Conservation (phyloP, 2,113 vertebrate genomes). For the Xiphophorus maculatus region DNA sequence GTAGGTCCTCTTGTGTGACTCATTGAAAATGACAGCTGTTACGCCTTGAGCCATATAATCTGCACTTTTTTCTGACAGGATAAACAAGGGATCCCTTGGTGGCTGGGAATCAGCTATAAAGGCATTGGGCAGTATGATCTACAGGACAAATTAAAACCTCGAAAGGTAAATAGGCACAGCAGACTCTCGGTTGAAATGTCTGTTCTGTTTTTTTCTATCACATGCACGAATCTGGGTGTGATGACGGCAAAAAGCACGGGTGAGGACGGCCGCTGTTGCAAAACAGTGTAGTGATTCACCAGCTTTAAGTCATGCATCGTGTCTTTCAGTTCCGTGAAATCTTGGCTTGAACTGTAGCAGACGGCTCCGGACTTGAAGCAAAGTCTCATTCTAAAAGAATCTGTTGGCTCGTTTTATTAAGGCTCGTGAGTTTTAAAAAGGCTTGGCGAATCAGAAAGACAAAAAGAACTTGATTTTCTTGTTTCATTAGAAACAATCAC, state of each 20-base stretch:
- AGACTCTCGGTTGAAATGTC: constrained; percentile 24
- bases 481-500: constrained; percentile 18
- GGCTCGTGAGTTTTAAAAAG: neutral
- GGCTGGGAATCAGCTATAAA: constrained; percentile 98
- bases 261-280: constrained; percentile 26
- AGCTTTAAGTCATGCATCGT: constrained; percentile 37
- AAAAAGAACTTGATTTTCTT: constrained; percentile 43
- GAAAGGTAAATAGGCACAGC: constrained; percentile 68
- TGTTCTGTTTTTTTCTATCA: constrained; percentile 3
- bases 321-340: constrained; percentile 22
- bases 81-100: constrained; percentile 99
- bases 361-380: constrained; percentile 57
- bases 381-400: neutral
- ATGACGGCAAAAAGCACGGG: constrained; percentile 5
- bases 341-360: constrained; percentile 37
- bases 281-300: constrained; percentile 52
- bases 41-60: constrained; percentile 9
- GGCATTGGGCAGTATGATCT: constrained; percentile 98
- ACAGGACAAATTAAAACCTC: constrained; percentile 96
- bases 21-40: constrained; percentile 25
- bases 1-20: constrained; percentile 76
- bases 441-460: constrained; percentile 3
- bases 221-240: constrained; percentile 23
- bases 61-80: constrained; percentile 79
- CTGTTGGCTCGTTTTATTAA: neutral